Base-by-base conservation (phyloP, 64 coral and sea anemone genomes). In the Pocillopora damicornis region DNA sequence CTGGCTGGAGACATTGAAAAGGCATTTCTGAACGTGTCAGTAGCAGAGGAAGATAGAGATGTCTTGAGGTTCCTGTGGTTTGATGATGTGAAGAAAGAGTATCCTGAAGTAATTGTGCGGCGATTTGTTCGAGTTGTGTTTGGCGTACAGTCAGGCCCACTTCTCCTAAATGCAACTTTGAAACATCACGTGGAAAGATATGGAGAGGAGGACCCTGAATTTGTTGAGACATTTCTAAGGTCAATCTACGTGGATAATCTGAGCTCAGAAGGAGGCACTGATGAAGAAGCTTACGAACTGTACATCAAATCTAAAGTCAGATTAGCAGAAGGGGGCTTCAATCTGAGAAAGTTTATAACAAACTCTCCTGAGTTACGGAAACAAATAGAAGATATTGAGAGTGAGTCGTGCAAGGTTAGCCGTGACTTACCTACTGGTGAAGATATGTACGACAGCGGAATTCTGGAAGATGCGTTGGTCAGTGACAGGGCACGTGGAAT, bases 321-420 rank as follows among this genome's bases (percentile, higher is more conserved):
- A 59, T 35, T 93, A 73, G 56, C 58, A 23, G 86, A 83, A 12
- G 91, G 91, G n/a, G 86, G 91, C 9, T 93, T 93, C 62, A 93
- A 93, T 73, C 76, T 93, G 91, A 78, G 59, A 51, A 93, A 82
- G 37, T 90, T 81, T 59, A 59, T 37, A 14, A 90, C 60, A 17
- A 90, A 90, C 26, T 74, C 78, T 1, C 5, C 77, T 45, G 77
- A 79, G 2, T 79, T 79, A 26, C 59, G 58, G 23, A 60, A 18
- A 10, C 77, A 12, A 5, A 60, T 79, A 60, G 77, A 79, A 79
- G 77, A 79, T n/a, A 79, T 60, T 79, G 77, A 60, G 23, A 61
- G 22, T 20, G 59, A 51, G 23, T 79, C 26, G 9, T 17, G 23
- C 13, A 20, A 20, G 8, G 42, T 9, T 45, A 2, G 56, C 37